Percentiles rank a stretch among this genome's conserved stretches.
These are phyloP conservation scores for Tapirus indicus DNA, from an alignment of 2,797 vertebrate genomes.

Conservation along the genomic window DNA sequence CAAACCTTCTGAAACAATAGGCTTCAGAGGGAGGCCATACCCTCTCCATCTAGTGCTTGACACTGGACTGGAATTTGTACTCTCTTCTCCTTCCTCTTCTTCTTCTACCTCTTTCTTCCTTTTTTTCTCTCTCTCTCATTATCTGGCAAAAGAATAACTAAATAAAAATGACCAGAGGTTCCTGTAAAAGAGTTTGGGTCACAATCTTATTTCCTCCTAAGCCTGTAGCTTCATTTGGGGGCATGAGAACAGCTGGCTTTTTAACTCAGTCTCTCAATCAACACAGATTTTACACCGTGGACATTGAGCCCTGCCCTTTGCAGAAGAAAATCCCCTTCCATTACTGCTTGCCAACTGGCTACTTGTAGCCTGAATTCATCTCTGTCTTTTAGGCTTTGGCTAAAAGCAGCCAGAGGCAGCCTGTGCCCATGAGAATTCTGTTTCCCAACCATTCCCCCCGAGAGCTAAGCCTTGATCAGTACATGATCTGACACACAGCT, in stretches of 20 bases:
- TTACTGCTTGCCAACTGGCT: background rate
- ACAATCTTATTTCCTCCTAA: background rate
- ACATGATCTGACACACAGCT: background rate
- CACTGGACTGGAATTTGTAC: background rate
- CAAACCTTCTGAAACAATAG: background rate
- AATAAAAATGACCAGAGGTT: background rate
- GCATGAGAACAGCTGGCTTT: background rate
- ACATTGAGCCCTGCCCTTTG: background rate
- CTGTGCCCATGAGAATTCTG: background rate
- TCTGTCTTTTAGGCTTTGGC: background rate
- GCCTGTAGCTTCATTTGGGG: background rate
- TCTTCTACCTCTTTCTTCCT: accelerated
- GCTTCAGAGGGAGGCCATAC: background rate
- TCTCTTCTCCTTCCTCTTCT: too few relatives aligned
- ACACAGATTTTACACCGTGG: background rate
- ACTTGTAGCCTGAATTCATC: background rate
- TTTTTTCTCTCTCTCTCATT: background rate
- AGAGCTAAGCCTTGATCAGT: background rate
- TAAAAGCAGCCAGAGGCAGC: background rate
- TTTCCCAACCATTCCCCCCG: background rate
- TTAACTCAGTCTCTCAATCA: background rate
- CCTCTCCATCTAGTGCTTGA: background rate
- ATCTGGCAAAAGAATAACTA: background rate
- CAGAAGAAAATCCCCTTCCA: background rate
- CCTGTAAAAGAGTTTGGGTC: background rate